A percentile compares a stretch with the other conserved stretches of the same genome.
These are phyloP conservation scores for Latrodectus hesperus DNA, from an alignment of 2,888 invertebrate genomes.

Conservation along the genomic window DNA sequence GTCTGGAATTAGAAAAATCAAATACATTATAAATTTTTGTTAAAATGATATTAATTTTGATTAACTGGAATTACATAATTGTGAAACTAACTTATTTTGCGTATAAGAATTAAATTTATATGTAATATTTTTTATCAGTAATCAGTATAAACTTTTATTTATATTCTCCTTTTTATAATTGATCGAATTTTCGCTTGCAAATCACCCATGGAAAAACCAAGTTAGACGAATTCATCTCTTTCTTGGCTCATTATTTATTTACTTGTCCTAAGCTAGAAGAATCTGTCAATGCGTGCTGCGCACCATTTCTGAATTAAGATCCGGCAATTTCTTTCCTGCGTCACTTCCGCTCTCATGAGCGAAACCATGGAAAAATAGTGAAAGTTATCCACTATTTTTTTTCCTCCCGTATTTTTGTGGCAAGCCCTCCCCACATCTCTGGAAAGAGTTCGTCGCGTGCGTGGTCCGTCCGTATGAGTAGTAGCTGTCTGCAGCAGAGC, in stretches of 20 bases:
- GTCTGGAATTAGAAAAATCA: too few species aligned
- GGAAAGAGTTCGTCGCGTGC: conserved; percentile 12
- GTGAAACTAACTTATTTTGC: neutral
- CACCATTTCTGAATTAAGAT: conserved; percentile 59
- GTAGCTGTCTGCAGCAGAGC: conserved; percentile 38
- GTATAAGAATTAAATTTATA: neutral
- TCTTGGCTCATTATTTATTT: conserved; percentile 41
- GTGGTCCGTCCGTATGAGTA: conserved; percentile 38
- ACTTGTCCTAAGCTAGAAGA: conserved; percentile 5
- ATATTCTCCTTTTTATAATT: neutral
- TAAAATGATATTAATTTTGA: too few species aligned
- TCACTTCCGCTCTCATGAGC: neutral
- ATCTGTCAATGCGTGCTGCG: conserved; percentile 46
- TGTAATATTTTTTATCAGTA: neutral
- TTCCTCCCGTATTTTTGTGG: conserved; percentile 7
- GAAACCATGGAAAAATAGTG: neutral
- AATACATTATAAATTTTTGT: too few species aligned
- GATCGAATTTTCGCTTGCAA: neutral
- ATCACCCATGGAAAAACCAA: neutral
- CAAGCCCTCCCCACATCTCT: conserved; percentile 9
- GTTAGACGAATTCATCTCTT: neutral
- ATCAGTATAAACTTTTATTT: neutral
- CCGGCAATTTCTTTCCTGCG: neutral
- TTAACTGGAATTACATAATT: too few species aligned
- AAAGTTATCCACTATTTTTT: neutral